Conservation (phyloP, 2,888 invertebrate genomes). For the Trileptium ribeirensis region DNA sequence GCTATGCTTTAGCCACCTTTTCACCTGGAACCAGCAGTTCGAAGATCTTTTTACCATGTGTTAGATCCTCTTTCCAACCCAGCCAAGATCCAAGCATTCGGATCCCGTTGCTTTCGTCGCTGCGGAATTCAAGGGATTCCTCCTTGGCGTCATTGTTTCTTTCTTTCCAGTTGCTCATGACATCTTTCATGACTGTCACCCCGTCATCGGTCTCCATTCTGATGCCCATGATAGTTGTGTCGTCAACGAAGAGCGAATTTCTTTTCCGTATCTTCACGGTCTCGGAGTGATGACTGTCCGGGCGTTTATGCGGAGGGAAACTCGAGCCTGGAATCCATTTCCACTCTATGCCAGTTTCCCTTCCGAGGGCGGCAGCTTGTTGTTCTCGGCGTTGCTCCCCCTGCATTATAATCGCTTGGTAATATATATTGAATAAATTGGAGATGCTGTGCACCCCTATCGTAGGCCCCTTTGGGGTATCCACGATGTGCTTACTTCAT, state of each 20-base stretch:
- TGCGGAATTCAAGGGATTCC: neutral
- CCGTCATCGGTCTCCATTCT: neutral
- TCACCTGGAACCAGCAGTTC: neutral
- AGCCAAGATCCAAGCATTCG: neutral
- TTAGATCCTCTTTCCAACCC: constrained; percentile 3
- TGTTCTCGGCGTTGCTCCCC: neutral
- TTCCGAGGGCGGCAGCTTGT: neutral
- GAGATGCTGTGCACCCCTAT: neutral
- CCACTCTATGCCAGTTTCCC: neutral
- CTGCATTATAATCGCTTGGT: neutral
- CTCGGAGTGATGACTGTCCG: constrained; percentile 8
- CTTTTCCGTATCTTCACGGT: neutral
- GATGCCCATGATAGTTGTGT: neutral
- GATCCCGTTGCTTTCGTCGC: too few relatives aligned
- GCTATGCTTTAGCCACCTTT: constrained; percentile 2
- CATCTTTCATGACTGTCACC: neutral
- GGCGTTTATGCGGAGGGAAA: neutral
- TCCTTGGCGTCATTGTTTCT: neutral
- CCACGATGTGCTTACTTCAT: neutral
- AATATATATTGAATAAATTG: neutral
- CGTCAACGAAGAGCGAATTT: neutral
- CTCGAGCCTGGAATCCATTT: neutral
- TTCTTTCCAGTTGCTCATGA: neutral
- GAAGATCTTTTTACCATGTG: neutral
- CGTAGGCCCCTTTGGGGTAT: neutral